A percentile compares a stretch with the other conserved stretches of the same genome.
These are phyloP conservation scores for Agelaius phoeniceus DNA, from an alignment of 2,113 vertebrate species.

Conservation along the genomic window DNA sequence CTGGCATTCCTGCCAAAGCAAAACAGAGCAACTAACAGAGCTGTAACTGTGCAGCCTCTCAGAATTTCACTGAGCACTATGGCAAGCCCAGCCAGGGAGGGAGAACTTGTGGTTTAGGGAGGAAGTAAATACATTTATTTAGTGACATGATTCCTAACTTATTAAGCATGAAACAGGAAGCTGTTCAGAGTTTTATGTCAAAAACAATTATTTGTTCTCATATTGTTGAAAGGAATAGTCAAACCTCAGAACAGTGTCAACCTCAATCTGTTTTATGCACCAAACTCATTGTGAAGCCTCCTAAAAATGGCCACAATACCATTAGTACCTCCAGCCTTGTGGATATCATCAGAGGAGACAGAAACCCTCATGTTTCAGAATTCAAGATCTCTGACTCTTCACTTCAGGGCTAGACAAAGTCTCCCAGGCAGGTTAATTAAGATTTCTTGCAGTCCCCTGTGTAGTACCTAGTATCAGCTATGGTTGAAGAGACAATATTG, in stretches of 20 bases:
- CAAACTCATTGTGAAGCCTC: not conserved
- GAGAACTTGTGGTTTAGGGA: not conserved
- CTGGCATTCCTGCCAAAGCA: not conserved
- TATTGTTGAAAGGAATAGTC: not conserved
- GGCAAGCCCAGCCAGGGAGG: not conserved
- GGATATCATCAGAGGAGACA: not conserved
- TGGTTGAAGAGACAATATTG: not conserved
- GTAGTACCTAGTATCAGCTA: not conserved
- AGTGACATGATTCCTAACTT: not conserved
- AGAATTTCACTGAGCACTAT: not conserved
- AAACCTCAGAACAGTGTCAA: not conserved
- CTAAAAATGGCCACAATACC: not conserved
- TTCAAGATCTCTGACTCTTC: not conserved
- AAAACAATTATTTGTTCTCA: not conserved
- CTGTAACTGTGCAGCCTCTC: not conserved
- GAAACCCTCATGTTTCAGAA: not conserved
- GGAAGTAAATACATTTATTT: not conserved
- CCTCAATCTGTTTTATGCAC: not conserved
- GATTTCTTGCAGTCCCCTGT: not conserved
- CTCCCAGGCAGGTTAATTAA: not conserved
- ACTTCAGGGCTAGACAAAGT: not conserved
- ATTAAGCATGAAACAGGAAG: not conserved
- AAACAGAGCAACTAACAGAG: conserved; percentile 18
- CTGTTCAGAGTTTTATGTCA: not conserved
- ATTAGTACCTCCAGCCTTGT: not conserved